A percentile compares a stretch with the other conserved stretches of the same genome.
Conservation (phyloP, 2,113 vertebrate genomes). For the Cololabis saira region DNA sequence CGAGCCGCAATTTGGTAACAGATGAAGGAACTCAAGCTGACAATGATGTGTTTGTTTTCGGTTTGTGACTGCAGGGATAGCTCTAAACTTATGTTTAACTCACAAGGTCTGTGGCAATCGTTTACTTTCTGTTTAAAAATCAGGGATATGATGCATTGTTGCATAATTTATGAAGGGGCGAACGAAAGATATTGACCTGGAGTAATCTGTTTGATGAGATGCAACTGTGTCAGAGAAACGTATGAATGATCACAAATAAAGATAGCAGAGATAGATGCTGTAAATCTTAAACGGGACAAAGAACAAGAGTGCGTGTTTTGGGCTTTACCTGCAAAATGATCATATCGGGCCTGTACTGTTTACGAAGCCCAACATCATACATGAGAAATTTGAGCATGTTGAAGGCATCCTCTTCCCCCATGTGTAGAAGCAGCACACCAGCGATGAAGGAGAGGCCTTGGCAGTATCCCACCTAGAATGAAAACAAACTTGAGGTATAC, state of each 20-base stretch:
- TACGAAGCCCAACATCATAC: constrained; percentile 95
- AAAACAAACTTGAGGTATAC: constrained; percentile 27
- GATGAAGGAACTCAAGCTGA: background rate
- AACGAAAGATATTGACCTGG: too few relatives aligned
- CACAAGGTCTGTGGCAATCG: too few relatives aligned
- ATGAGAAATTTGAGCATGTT: constrained; percentile 97
- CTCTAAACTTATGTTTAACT: too few relatives aligned
- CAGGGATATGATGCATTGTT: too few relatives aligned
- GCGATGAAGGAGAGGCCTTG: constrained; percentile 98
- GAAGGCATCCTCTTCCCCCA: constrained; percentile 97
- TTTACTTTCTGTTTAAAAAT: too few relatives aligned
- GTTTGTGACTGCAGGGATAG: background rate
- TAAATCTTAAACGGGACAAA: background rate
- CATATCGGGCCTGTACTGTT: constrained; percentile 98
- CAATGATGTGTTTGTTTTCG: background rate
- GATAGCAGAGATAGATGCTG: too few relatives aligned
- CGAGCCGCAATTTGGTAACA: background rate
- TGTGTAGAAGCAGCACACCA: constrained; percentile 94
- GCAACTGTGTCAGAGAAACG: background rate
- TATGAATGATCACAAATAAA: background rate
- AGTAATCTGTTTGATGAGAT: too few relatives aligned
- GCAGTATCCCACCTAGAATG: constrained; percentile 91
- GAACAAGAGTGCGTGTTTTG: background rate
- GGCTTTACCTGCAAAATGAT: constrained; percentile 80
- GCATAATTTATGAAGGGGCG: too few relatives aligned